These are phyloP conservation scores for Epizoanthus stellaris DNA, from an alignment of 92 coral and sea anemone genomes.

Conservation along the genomic window DNA sequence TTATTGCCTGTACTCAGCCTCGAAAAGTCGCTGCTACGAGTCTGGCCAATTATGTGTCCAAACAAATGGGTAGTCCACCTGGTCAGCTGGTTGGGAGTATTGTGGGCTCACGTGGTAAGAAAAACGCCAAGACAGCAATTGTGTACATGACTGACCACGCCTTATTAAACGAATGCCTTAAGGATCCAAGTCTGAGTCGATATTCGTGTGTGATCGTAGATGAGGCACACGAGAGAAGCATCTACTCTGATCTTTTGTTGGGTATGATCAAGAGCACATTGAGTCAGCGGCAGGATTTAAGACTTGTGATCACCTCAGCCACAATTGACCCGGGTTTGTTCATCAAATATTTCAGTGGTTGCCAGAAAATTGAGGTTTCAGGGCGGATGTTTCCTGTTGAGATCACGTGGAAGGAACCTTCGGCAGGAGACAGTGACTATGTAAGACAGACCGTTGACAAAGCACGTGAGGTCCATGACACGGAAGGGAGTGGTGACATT, in stretches of 20 bases:
- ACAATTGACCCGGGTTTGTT: conserved; percentile 88
- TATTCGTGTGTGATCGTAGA: conserved; percentile 94
- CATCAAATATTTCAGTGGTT: conserved; percentile 70
- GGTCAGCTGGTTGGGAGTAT: conserved; percentile 83
- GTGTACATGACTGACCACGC: conserved; percentile 89
- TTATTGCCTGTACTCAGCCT: conserved; percentile 93
- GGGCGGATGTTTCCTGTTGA: conserved; percentile 95
- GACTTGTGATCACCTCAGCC: conserved; percentile 92
- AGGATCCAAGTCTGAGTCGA: conserved; percentile 61
- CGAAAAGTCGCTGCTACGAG: conserved; percentile 95
- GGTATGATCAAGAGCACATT: conserved; percentile 93
- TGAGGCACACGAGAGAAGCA: conserved; percentile 96
- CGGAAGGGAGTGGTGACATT: conserved; percentile 75
- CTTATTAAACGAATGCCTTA: conserved; percentile 85
- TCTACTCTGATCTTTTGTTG: conserved; percentile 88
- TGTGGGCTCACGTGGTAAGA: conserved; percentile 72
- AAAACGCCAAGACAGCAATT: conserved; percentile 48
- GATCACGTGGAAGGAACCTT: conserved; percentile 54
- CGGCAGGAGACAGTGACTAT: conserved; percentile 57
- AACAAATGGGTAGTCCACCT: conserved; percentile 75
- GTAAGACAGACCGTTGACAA: conserved; percentile 70
- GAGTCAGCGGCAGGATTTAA: conserved; percentile 72
- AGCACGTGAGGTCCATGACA: conserved; percentile 73
- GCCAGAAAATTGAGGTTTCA: conserved; percentile 82
- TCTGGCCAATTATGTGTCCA: conserved; percentile 78